Base-by-base conservation (phyloP, 2,888 invertebrate genomes). In the Phania funesta region DNA sequence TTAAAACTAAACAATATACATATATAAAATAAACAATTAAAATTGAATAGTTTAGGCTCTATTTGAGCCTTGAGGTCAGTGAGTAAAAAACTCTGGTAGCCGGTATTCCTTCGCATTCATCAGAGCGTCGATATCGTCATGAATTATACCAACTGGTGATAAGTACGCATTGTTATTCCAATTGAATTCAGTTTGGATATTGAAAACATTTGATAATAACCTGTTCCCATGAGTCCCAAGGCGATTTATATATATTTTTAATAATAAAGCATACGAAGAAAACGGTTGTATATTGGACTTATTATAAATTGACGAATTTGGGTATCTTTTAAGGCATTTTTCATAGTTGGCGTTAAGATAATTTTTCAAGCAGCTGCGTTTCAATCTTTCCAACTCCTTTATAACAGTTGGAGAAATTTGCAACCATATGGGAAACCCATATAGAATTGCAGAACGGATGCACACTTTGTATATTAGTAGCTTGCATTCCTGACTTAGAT, bases 391-490 rank as follows among this genome's bases (percentile, higher is more conserved):
- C 32, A 32, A 32, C 7, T 32, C 32, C 5, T 32, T 32, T n/a
- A 54, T 32, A 11, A 54, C 54, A 5, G 54, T 54, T 24, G 46
- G 64, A 5, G 64, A 48, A 20, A 46, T 13, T 13, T 20, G 32
- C 3, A 48, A 64, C 29, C 48, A 46, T n/a, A 46, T 64, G 7
- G 46, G 29, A 64, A 46, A 62, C 4, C 44, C 29, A 18, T 62
- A 16, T 1, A 29, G 26, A 4, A 44, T 46, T 11, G 46, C 6
- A 20, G 64, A 48, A 32, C 46, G 46, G 7, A 64, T 62, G n/a
- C 48, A 64, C 6, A 64, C 64, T 20, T 64, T 64, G 20, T 60
- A 60, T 11, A 60, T 60, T 44, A 41, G 13, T 9, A 60, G 41
- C 24, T 60, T 60, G 22, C n/a, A 11, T 16, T 9, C 24, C 20